Evolutionary conservation across 1,140 invertebrate species (phyloP).

Genomic region (Macrostomum lignano): DNA sequence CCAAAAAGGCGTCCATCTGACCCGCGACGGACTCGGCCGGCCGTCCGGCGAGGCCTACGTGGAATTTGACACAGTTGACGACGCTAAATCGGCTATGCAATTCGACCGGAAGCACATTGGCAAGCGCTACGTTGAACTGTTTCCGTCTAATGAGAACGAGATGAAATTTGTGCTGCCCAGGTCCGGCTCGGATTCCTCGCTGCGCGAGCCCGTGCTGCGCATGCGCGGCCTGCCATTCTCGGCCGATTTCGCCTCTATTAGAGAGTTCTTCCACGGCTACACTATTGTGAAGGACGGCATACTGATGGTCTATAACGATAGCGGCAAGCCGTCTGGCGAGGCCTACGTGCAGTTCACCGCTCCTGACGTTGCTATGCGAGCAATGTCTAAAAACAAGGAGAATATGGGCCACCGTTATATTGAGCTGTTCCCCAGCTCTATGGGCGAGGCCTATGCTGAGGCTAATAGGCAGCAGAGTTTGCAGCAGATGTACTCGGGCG

Average conservation of each 20-base stretch:
- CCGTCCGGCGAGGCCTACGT: constrained; percentile 75
- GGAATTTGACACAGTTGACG: constrained; percentile 44
- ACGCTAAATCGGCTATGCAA: constrained; percentile 47
- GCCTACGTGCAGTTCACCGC: constrained; percentile 55
- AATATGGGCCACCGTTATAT: constrained; percentile 61
- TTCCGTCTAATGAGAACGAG: constrained; percentile 45
- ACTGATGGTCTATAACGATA: too few relatives aligned
- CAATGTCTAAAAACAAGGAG: constrained; percentile 52
- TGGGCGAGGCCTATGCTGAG: constrained; percentile 17
- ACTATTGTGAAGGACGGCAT: too few relatives aligned
- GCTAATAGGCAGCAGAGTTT: too few relatives aligned
- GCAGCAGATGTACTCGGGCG: too few relatives aligned
- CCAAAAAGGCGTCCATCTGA: constrained; percentile 53
- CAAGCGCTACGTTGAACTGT: constrained; percentile 66
- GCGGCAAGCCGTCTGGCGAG: constrained; percentile 66
- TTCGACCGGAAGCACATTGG: constrained; percentile 67
- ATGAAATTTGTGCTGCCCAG: constrained; percentile 55
- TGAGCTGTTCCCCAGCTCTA: constrained; percentile 49
- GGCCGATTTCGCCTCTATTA: constrained; percentile 7
- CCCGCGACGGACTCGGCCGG: constrained; percentile 51
- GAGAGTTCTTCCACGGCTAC: too few relatives aligned
- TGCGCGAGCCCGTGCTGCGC: constrained; percentile 28
- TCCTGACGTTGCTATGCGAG: constrained; percentile 46
- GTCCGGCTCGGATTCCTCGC: constrained; percentile 33
- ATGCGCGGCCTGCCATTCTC: constrained; percentile 58